Conservation (phyloP, 2,888 invertebrate genomes). For the Ditula angustiorana region DNA sequence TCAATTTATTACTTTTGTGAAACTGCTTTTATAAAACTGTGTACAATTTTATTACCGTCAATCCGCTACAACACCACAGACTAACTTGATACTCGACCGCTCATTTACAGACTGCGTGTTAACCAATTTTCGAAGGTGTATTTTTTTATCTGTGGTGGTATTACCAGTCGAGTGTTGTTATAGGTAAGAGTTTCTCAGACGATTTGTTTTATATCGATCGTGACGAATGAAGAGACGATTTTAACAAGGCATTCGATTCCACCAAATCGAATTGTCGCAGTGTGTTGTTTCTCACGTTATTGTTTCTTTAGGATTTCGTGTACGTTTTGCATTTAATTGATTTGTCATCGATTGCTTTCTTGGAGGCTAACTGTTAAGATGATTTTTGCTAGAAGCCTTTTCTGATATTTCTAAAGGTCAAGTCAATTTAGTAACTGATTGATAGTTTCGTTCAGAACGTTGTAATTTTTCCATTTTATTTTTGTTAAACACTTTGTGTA, state of each 20-base stretch:
- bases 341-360: constrained; percentile 68
- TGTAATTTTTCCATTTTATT: neutral
- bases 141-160: constrained; percentile 53
- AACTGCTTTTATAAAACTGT: constrained; percentile 61
- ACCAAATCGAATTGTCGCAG: constrained; percentile 59
- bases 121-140: constrained; percentile 41
- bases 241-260: constrained; percentile 72
- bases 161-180: constrained; percentile 48
- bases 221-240: constrained; percentile 69
- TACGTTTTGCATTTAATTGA: constrained; percentile 65
- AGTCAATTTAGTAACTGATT: neutral
- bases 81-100: constrained; percentile 53
- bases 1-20: constrained; percentile 67
- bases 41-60: constrained; percentile 64
- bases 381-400: neutral
- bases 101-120: constrained; percentile 32
- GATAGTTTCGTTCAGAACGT: too few species aligned
- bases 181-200: constrained; percentile 60
- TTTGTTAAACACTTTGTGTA: neutral
- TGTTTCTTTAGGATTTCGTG: constrained; percentile 71
- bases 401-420: neutral
- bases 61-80: constrained; percentile 66
- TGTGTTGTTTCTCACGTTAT: constrained; percentile 80
- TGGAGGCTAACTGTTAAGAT: constrained; percentile 48
- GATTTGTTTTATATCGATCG: constrained; percentile 76